Base-by-base conservation (phyloP, 2,888 invertebrate species). In the Tricholauxania praeusta region DNA sequence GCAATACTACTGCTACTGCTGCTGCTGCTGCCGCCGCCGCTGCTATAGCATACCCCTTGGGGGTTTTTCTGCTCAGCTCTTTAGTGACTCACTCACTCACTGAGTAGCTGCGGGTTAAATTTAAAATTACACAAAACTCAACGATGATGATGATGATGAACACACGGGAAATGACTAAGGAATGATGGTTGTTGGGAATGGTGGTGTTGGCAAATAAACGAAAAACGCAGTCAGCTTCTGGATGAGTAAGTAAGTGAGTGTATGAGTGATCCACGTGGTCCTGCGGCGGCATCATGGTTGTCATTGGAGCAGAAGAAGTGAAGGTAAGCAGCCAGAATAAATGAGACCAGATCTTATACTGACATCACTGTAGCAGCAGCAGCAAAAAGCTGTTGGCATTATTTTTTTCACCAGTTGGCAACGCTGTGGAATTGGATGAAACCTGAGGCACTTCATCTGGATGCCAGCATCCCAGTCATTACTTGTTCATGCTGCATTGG, bases 51-150 rank as follows among this genome's bases (percentile, higher is more conserved):
- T 22, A 19, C 64, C 28, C 64, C n/a, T 49, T n/a, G 19, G 47
- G 48, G 14, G 5, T 22, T 49, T 64, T 28, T 47, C 67, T 53
- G 55, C n/a, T 48, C 67, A 67, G 67, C 48, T 67, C 67, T 66
- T 47, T 51, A 68, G 55, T 59, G 68, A 59, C 68, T 69, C 74
- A 49, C 49, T 65, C 68, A 73, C 68, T 69, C 74, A 55, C 49
- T 65, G 71, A 75, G 70, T 72, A 75, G 73, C 75, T 75, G 72
- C 65, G 65, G 75, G 73, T 73, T 72, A 73, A 75, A 70, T 75
- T 73, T 73, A 73, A 73, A 75, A 73, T 73, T 75, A 72, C 69
- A 66, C 75, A 72, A 74, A 71, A 74, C 65, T 72, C 67, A 72
- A 74, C 70, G 72, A 69, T 49, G 51, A 22, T 49, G 57, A 57